Evolutionary conservation across 2,888 invertebrate genomes (phyloP).

Genomic region (Archips crataeganus): DNA sequence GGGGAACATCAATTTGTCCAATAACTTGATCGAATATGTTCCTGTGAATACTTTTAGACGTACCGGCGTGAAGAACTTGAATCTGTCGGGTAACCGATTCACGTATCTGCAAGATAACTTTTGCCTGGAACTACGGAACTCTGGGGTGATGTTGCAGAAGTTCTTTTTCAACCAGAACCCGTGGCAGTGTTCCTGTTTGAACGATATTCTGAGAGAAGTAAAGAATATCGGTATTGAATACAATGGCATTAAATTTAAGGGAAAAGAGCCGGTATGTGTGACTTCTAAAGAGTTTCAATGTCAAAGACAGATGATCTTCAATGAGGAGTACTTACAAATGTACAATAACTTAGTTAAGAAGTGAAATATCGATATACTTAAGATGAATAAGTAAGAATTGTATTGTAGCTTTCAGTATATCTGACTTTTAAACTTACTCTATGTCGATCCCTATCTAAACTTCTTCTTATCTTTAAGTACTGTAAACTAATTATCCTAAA

Average conservation of each 20-base stretch:
- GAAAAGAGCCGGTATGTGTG: slow-evolving; percentile 67
- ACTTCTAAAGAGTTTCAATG: slow-evolving; percentile 61
- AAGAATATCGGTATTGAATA: slow-evolving; percentile 63
- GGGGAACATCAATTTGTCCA: slow-evolving; percentile 63
- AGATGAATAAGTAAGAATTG: too few relatives aligned
- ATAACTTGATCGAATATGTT: slow-evolving; percentile 64
- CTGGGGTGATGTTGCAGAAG: slow-evolving; percentile 62
- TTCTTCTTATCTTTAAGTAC: too few relatives aligned
- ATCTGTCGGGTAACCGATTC: slow-evolving; percentile 68
- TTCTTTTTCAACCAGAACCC: slow-evolving; percentile 76
- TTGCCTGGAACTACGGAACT: slow-evolving; percentile 67
- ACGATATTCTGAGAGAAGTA: slow-evolving; percentile 66
- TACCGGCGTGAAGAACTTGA: slow-evolving; percentile 64
- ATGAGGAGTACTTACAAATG: slow-evolving; percentile 59
- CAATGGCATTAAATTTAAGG: slow-evolving; percentile 62
- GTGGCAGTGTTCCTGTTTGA: slow-evolving; percentile 75
- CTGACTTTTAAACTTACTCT: too few relatives aligned
- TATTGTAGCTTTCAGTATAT: too few relatives aligned
- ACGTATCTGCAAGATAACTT: slow-evolving; percentile 73
- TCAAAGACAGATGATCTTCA: slow-evolving; percentile 61
- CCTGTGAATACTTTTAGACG: slow-evolving; percentile 67
- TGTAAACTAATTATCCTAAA: too few relatives aligned
- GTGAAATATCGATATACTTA: background rate
- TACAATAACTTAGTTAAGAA: slow-evolving; percentile 53
- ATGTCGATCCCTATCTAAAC: too few relatives aligned